Evolutionary conservation across 35 echinoderm and acorn worm species (phyloP), one percentile per base, ranked within the genome.

Genomic region (Heliocidaris erythrogramma): DNA sequence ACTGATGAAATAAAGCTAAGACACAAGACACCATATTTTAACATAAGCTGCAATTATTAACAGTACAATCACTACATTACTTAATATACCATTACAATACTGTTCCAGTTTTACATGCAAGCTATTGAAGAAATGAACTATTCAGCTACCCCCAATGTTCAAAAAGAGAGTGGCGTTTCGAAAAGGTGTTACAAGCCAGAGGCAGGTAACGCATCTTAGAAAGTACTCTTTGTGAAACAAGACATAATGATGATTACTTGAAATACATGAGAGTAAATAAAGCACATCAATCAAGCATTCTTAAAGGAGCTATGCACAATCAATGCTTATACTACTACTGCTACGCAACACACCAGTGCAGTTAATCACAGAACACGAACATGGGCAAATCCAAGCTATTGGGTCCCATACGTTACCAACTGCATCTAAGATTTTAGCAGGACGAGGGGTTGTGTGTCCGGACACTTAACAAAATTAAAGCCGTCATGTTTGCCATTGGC

Each of bases 201-300:
- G 27, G 21, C 18, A 78, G 7, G 65, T 78, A n/a, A 78, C 65
- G 27, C 21, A 27, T 78, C 65, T 78, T 78, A 24, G 65, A 3
- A 18, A 78, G 21, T 78, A 78, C 65, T 78, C 65, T 78, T 21
- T 78, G n/a, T 78, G 27, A 27, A 5, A 5, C 24, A 2, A 69
- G 16, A 78, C 18, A 78, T 27, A n/a, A 18, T 42, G 21, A 78
- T 27, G 27, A n/a, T 21, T 4, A 78, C 65, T 78, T 18, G 65
- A 78, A 27, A 78, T 78, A 7, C 21, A 78, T 3, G 35, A 42
- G 65, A 7, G 27, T 78, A 78, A 71, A 71, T 78, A 78, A 78
- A 21, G 65, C 65, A 78, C 65, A 78, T 78, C 65, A 78, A 78
- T 78, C 65, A 78, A 78, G 65, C 65, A 78, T 78, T 78, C 65